Evolutionary conservation across 2,113 vertebrate species (phyloP), one percentile per base, ranked within the genome.

Genomic region (Stomatorhinus ivindoensis): DNA sequence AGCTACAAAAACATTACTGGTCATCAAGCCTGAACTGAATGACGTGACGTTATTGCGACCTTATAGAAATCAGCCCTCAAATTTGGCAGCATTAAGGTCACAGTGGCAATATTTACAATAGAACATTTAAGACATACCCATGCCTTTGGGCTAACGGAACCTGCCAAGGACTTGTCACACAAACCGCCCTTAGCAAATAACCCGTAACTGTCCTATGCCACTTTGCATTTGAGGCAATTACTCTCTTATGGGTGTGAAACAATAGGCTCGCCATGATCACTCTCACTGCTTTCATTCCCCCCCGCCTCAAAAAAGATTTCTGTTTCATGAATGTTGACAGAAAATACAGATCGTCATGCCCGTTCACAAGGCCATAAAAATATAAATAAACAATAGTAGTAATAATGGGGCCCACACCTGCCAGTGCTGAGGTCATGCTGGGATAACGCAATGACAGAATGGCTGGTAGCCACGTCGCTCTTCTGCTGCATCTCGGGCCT

Each of bases 131-230:
- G 92, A 93, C 93, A 93, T 92, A 94, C 93, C 93, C 91, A 91
- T 84, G 92, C 93, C 93, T 89, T 89, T 35, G 92, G 93, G 93
- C 88, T 89, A 89, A 55, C 86, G 90, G 91, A 91, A 92, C 91
- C 91, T 95, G 94, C 92, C 93, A 92, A 94, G 90, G 90, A 91
- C 90, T 90, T 95, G 95, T 96, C 95, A 96, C 94, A 94, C 95
- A 96, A 96, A 85, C 35, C 85, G 61, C 88, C 86, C 87, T 91
- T 90, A 91, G 90, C 92, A 92, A 92, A 92, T 89, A 90, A 91
- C 89, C 92, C 91, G 61, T 90, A 91, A 90, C 90, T 92, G 89
- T 80, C 91, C 90, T 92, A 88, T 92, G 93, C 93, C 92, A 93
- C 93, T 93, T 92, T 88, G 88, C 92, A 92, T 76, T 92, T 90